Evolutionary conservation across 2,888 invertebrate species (phyloP), one percentile per base, ranked within the genome.

Genomic region (Coremacera marginata): DNA sequence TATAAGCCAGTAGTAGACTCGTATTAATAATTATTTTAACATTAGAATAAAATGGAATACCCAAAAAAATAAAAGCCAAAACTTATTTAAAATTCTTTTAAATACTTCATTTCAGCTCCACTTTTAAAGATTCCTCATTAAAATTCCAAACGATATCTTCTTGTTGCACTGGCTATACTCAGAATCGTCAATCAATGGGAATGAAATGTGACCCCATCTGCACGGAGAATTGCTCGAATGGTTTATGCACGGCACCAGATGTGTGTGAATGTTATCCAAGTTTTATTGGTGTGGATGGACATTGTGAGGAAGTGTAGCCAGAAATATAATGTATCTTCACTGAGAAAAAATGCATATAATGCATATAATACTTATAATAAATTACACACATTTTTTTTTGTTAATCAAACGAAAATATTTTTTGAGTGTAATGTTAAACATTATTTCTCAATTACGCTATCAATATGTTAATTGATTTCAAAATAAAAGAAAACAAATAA

Each of bases 91-190:
- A n/a, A n/a, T n/a, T n/a, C n/a, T n/a, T n/a, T n/a, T n/a, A n/a
- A n/a, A n/a, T n/a, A n/a, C n/a, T n/a, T 19, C 14, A 4, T 27
- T 71, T 3, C 76, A 87, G 87, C 5, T 82, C 79, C 34, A 70
- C 83, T 25, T 84, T 83, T 1, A 75, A 55, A 44, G 81, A 87
- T 80, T 86, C 87, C 0, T 81, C 83, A 9, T 49, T 84, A 5
- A 82, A 84, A 25, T 90, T 92, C 79, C 93, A 93, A 81, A 91
- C 91, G 75, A 92, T 94, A 81, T 91, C 93, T 70, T 91, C 92
- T 49, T 95, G 95, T 86, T 95, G 95, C 84, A 90, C 91, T 0
- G 95, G 95, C 37, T 95, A 93, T 88, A 88, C 90, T 74, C 91
- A 92, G 14, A 92, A 92, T 83, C 89, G 90, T 7, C 44, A 27